phyloP scores from a whole-genome alignment of 2,113 vertebrate genomes.

The Rana temporaria region DNA sequence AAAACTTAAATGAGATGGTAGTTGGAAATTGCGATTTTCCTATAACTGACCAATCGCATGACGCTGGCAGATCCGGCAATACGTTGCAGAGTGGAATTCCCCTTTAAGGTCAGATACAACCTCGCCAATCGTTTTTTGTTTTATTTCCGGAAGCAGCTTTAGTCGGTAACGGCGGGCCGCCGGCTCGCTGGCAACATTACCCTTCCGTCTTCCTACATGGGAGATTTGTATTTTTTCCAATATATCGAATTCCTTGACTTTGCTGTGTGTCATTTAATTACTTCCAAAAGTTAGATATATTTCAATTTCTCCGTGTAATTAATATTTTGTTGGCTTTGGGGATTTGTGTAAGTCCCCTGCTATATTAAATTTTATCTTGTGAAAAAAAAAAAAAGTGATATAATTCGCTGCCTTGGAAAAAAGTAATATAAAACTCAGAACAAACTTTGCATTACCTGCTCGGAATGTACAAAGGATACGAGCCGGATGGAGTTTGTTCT shows the following conservation, averaged over 20 bases:
- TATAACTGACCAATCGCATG: too few relatives aligned
- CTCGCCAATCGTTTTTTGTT: too few relatives aligned
- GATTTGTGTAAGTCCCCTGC: conserved; percentile 47
- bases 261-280: conserved; percentile 52
- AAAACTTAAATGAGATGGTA: too few relatives aligned
- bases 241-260: conserved; percentile 49
- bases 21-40: too few relatives aligned
- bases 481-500: not conserved
- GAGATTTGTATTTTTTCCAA: conserved; percentile 40
- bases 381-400: conserved; percentile 26
- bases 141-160: not conserved
- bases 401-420: not conserved
- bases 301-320: conserved; percentile 56
- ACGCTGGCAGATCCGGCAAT: too few relatives aligned
- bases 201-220: conserved; percentile 24
- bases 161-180: conserved; percentile 3
- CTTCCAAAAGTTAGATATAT: conserved; percentile 54
- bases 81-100: too few relatives aligned
- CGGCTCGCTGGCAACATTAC: conserved; percentile 6
- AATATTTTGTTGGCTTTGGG: conserved; percentile 56
- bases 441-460: conserved; percentile 23
- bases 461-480: conserved; percentile 1
- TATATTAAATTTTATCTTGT: conserved; percentile 55
- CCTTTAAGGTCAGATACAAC: not conserved
- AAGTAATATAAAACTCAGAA: conserved; percentile 42